phyloP scores from a whole-genome alignment of 2,113 vertebrate genomes.

The Zosterops borbonicus region DNA sequence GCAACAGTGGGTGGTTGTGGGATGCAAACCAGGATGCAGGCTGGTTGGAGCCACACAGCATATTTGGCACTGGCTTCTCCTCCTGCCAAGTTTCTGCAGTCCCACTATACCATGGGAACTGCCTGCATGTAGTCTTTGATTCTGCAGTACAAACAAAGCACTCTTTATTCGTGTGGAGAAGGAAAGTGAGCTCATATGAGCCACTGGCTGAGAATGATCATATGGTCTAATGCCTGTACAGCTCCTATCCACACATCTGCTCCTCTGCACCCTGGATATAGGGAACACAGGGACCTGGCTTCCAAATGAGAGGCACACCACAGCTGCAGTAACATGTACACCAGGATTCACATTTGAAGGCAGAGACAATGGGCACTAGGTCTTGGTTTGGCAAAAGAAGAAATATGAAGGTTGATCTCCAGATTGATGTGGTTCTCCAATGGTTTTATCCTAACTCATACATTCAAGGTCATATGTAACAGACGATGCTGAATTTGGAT shows the following conservation, averaged over 20 bases:
- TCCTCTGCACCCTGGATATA: not conserved
- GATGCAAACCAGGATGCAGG: not conserved
- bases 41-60: not conserved
- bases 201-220: not conserved
- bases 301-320: not conserved
- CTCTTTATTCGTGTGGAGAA: not conserved
- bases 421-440: not conserved
- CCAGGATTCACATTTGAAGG: not conserved
- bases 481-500: not conserved
- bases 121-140: not conserved
- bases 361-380: not conserved
- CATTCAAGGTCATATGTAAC: not conserved
- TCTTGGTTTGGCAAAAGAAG: not conserved
- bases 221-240: not conserved
- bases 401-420: not conserved
- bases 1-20: not conserved
- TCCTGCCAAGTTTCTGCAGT: constrained; percentile 16
- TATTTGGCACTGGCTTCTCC: not conserved
- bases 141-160: constrained; percentile 13
- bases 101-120: not conserved
- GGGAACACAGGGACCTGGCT: not conserved
- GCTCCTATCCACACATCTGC: not conserved
- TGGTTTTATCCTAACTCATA: not conserved
- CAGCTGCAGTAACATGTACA: accelerated
- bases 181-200: constrained; percentile 21